Evolutionary conservation across 2,888 invertebrate genomes (phyloP).

Genomic region (Anorthoa munda): DNA sequence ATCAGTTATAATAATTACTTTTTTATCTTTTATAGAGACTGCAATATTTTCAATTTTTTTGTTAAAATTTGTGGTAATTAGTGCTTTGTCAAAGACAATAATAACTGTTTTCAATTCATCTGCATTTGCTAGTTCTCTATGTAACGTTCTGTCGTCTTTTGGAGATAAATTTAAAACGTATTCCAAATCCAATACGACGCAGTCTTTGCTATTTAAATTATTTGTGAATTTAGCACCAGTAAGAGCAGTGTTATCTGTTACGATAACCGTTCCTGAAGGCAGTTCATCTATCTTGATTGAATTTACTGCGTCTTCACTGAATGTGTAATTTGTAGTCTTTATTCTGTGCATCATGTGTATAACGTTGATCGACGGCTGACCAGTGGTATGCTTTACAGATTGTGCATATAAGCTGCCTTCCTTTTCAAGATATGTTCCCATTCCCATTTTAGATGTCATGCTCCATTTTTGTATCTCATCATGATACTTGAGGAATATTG

Average conservation of each 20-base stretch:
- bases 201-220: background rate
- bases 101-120: background rate
- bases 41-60: conserved; percentile 9
- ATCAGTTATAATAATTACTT: conserved; percentile 6
- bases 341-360: background rate
- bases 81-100: background rate
- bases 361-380: background rate
- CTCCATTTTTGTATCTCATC: conserved; percentile 51
- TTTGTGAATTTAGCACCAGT: conserved; percentile 5
- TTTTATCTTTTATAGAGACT: conserved; percentile 15
- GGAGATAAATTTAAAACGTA: conserved; percentile 6
- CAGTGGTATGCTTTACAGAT: conserved; percentile 1
- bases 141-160: background rate
- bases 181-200: conserved; percentile 6
- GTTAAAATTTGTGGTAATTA: background rate
- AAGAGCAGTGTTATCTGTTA: background rate
- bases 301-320: background rate
- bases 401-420: conserved; percentile 12
- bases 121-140: background rate
- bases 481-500: conserved; percentile 45
- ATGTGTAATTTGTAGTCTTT: background rate
- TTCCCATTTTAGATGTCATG: conserved; percentile 25
- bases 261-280: conserved; percentile 7
- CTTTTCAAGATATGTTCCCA: conserved; percentile 35
- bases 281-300: background rate